phyloP scores from a whole-genome alignment of 2,888 invertebrate species.

The Coremacera marginata region DNA sequence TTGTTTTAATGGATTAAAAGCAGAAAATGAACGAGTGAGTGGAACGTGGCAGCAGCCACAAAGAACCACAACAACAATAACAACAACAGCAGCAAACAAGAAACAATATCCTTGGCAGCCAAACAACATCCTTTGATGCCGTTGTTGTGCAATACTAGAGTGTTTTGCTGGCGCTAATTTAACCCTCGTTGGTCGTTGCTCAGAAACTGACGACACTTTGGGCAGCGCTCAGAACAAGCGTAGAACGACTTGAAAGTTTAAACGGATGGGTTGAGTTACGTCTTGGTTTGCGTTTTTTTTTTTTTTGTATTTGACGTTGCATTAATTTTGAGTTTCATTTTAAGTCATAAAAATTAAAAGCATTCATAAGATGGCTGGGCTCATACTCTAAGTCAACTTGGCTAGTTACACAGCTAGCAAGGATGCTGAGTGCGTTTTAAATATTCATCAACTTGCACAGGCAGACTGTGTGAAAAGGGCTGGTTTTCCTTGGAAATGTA shows the following conservation, averaged over 20 bases:
- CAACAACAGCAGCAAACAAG: slow-evolving; percentile 14
- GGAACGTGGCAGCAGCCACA: neutral
- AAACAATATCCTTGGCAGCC: neutral
- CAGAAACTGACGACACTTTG: neutral
- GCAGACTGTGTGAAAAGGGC: neutral
- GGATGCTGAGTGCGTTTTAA: neutral
- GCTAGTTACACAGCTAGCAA: neutral
- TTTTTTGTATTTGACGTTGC: neutral
- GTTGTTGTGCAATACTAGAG: neutral
- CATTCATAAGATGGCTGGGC: neutral
- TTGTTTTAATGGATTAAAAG: slow-evolving; percentile 51
- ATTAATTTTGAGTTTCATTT: slow-evolving; percentile 25
- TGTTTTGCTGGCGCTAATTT: slow-evolving; percentile 10
- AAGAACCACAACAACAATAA: slow-evolving; percentile 4
- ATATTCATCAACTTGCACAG: neutral
- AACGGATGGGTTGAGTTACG: neutral
- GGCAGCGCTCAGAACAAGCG: neutral
- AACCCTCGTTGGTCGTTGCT: slow-evolving; percentile 14
- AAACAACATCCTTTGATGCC: slow-evolving; percentile 21
- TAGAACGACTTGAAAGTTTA: neutral
- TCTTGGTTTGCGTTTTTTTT: neutral
- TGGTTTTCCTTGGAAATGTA: neutral
- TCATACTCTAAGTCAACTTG: neutral
- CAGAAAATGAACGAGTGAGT: slow-evolving; percentile 12
- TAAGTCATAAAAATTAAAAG: slow-evolving; percentile 6